These are phyloP conservation scores for Nephrotoma flavescens DNA, from an alignment of 2,888 invertebrate species.

Conservation along the genomic window DNA sequence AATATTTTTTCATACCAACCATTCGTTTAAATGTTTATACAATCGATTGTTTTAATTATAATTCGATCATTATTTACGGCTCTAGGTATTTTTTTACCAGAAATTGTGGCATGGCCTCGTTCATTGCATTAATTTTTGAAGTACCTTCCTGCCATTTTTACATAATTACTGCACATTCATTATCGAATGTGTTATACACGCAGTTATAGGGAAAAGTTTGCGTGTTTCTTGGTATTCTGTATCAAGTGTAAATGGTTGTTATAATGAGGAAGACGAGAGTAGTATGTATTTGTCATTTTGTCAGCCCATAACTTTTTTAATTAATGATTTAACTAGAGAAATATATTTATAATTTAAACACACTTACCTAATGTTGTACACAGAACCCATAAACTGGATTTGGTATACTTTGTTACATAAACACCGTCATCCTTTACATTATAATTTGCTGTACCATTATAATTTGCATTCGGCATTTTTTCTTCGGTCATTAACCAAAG, in stretches of 20 bases:
- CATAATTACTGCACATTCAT: not conserved
- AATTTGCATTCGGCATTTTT: slow-evolving; percentile 60
- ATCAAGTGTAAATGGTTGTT: too few relatives aligned
- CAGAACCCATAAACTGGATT: slow-evolving; percentile 32
- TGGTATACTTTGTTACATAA: slow-evolving; percentile 30
- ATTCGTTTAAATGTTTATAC: not conserved
- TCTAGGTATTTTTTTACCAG: not conserved
- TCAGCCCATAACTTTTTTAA: too few relatives aligned
- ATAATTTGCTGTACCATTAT: slow-evolving; percentile 50
- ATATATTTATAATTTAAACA: not conserved
- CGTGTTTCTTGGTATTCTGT: too few relatives aligned
- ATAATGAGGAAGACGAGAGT: too few relatives aligned
- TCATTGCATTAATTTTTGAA: not conserved
- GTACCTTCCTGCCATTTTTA: not conserved
- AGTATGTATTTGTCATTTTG: too few relatives aligned
- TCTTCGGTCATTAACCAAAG: slow-evolving; percentile 83
- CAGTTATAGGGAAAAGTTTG: too few relatives aligned
- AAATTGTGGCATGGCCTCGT: not conserved
- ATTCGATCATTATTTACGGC: not conserved
- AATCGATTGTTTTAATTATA: not conserved
- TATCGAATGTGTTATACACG: too few relatives aligned
- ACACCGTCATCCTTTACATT: slow-evolving; percentile 29
- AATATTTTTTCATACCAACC: not conserved
- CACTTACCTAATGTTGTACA: slow-evolving; percentile 27
- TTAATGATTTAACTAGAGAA: too few relatives aligned